Evolutionary conservation across 2,888 invertebrate genomes (phyloP).

Genomic region (Himalopsyche tibetana): DNA sequence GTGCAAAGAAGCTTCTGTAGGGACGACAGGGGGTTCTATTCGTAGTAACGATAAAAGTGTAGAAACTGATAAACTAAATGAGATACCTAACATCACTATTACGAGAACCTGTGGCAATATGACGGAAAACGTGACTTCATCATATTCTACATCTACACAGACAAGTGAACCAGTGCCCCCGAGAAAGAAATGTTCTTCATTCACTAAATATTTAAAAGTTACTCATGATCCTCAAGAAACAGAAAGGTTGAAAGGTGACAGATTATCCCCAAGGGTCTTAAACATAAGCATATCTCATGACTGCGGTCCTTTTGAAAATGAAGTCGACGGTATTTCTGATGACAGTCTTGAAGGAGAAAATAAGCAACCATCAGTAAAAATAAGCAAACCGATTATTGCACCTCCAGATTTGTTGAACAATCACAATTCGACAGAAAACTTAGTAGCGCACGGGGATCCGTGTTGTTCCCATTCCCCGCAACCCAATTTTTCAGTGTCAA

Average conservation of each 20-base stretch:
- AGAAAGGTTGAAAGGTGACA: constrained; percentile 69
- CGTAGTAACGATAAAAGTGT: constrained; percentile 70
- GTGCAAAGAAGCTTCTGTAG: constrained; percentile 74
- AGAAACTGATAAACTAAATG: constrained; percentile 70
- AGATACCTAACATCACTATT: constrained; percentile 68
- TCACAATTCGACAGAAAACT: constrained; percentile 74
- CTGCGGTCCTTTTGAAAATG: constrained; percentile 72
- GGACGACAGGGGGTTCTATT: constrained; percentile 71
- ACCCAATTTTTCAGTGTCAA: constrained; percentile 50
- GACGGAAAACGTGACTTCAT: constrained; percentile 70
- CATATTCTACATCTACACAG: constrained; percentile 72
- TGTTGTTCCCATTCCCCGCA: constrained; percentile 46
- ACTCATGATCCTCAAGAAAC: constrained; percentile 66
- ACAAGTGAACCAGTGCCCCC: constrained; percentile 69
- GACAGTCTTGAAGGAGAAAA: constrained; percentile 72
- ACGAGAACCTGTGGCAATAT: constrained; percentile 72
- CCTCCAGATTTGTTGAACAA: constrained; percentile 79
- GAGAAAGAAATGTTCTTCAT: constrained; percentile 69
- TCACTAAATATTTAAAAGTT: constrained; percentile 68
- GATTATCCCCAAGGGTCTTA: constrained; percentile 73
- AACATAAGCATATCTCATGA: constrained; percentile 80
- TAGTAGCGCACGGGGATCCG: constrained; percentile 5
- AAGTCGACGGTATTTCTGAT: constrained; percentile 73
- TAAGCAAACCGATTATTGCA: constrained; percentile 66
- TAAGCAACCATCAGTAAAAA: constrained; percentile 31